These are phyloP conservation scores for Strix aluco DNA, from an alignment of 2,113 vertebrate species.

Conservation along the genomic window DNA sequence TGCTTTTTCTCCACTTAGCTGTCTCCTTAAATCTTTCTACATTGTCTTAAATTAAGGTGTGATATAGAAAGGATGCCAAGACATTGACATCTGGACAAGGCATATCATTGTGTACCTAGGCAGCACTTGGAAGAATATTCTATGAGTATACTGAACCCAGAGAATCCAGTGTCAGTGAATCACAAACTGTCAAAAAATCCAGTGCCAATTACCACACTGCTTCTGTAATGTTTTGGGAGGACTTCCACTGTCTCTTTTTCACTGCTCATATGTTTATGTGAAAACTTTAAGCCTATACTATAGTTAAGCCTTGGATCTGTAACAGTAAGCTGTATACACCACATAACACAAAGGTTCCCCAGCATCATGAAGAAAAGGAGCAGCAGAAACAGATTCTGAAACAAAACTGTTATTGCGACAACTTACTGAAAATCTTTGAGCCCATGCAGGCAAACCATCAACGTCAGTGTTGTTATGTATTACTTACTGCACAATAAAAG, in stretches of 20 bases:
- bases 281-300: not conserved
- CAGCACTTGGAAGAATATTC: not conserved
- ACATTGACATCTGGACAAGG: not conserved
- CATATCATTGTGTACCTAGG: accelerated
- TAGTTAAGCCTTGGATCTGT: not conserved
- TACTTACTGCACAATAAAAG: not conserved
- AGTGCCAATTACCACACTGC: not conserved
- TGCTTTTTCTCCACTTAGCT: not conserved
- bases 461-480: not conserved
- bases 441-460: not conserved
- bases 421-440: not conserved
- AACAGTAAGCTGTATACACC: not conserved
- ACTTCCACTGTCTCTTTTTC: not conserved
- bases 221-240: not conserved
- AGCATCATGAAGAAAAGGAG: not conserved
- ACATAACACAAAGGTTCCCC: not conserved
- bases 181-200: not conserved
- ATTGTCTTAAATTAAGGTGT: not conserved
- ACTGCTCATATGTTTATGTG: not conserved
- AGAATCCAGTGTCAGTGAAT: not conserved
- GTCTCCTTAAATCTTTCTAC: not conserved
- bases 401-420: not conserved
- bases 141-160: not conserved
- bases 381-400: not conserved
- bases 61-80: not conserved